phyloP scores from a whole-genome alignment of 2,113 vertebrate genomes.

The Uria lomvia region DNA sequence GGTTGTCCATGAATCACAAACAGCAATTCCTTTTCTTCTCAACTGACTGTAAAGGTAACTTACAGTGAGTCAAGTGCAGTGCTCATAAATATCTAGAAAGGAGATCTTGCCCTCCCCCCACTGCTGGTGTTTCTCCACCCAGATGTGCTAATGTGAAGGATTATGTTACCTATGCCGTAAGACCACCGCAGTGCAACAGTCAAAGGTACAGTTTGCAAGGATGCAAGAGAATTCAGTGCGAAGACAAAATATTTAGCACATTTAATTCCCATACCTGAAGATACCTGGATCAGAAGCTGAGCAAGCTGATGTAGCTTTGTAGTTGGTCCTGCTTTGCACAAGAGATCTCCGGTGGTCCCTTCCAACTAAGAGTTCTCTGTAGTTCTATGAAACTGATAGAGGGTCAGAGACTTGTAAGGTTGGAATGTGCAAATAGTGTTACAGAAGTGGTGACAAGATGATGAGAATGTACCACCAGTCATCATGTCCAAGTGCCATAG shows the following conservation, averaged over 20 bases:
- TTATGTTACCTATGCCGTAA: neutral
- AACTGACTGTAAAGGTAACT: neutral
- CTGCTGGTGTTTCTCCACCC: neutral
- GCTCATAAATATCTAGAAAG: neutral
- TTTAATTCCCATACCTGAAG: neutral
- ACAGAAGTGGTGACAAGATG: neutral
- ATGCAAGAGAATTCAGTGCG: neutral
- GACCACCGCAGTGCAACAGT: neutral
- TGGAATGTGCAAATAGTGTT: neutral
- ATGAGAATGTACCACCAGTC: neutral
- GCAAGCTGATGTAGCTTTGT: neutral
- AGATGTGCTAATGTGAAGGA: neutral
- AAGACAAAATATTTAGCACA: neutral
- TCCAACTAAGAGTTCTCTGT: neutral
- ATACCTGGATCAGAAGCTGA: neutral
- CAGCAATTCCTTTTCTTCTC: neutral
- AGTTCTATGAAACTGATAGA: neutral
- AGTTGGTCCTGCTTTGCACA: neutral
- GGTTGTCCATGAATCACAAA: neutral
- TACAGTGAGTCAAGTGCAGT: neutral
- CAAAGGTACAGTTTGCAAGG: neutral
- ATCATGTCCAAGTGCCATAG: neutral
- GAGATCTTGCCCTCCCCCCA: neutral
- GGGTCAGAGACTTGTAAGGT: neutral
- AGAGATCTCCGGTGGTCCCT: neutral